Percentiles rank a stretch among this genome's conserved stretches.
These are phyloP conservation scores for Thereva nobilitata DNA, from an alignment of 2,888 invertebrate genomes.

Conservation along the genomic window DNA sequence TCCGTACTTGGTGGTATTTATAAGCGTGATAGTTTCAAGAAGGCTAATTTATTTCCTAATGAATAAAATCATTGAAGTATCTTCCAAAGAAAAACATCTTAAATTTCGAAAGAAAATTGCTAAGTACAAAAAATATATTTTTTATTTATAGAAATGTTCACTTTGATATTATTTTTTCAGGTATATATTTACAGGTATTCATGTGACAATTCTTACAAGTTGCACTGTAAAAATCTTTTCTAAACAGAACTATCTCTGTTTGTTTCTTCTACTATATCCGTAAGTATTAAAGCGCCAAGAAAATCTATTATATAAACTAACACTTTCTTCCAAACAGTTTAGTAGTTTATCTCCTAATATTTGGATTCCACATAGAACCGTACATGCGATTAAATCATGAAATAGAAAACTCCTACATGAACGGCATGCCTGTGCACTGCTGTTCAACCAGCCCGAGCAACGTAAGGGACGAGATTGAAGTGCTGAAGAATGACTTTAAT, in stretches of 20 bases:
- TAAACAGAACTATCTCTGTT: constrained; percentile 75
- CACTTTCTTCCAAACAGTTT: constrained; percentile 61
- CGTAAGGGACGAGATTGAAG: constrained; percentile 83
- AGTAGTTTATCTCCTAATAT: constrained; percentile 77
- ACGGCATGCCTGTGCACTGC: constrained; percentile 72
- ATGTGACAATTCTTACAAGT: constrained; percentile 66
- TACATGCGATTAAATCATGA: constrained; percentile 67
- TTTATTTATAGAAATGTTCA: constrained; percentile 36
- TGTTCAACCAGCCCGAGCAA: constrained; percentile 73
- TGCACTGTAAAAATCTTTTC: constrained; percentile 74
- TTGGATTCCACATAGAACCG: constrained; percentile 77
- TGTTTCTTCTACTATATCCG: constrained; percentile 89
- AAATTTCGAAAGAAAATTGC: constrained; percentile 46
- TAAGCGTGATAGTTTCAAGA: constrained; percentile 77
- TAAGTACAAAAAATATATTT: constrained; percentile 46
- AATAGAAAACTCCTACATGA: constrained; percentile 56
- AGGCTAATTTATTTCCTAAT: constrained; percentile 73
- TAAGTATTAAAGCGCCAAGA: constrained; percentile 64
- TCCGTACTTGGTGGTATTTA: constrained; percentile 81
- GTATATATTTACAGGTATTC: constrained; percentile 65
- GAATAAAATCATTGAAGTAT: constrained; percentile 60
- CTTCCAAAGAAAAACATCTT: constrained; percentile 58
- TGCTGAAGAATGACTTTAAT: constrained; percentile 85
- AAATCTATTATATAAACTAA: not conserved
- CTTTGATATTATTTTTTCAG: constrained; percentile 57